These are phyloP conservation scores for Diachasmimorpha longicaudata DNA, from an alignment of 1,140 invertebrate genomes.

Conservation along the genomic window DNA sequence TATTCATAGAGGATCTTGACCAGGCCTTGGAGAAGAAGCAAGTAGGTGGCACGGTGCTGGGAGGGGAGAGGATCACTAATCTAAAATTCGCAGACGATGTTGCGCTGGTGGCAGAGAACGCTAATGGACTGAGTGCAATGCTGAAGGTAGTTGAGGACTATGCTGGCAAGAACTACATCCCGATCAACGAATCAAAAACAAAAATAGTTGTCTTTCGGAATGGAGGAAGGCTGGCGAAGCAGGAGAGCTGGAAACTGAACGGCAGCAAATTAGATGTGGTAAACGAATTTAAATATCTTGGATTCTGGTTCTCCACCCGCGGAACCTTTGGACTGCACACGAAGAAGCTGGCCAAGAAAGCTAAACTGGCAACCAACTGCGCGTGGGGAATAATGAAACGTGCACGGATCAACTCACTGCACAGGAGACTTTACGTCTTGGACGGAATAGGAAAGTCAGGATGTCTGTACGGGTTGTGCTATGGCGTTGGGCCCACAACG, in stretches of 20 bases:
- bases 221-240: neutral
- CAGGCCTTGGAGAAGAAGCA: neutral
- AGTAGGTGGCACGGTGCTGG: slow-evolving; percentile 12
- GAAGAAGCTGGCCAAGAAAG: no score
- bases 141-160: neutral
- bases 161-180: neutral
- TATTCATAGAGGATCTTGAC: slow-evolving; percentile 20
- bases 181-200: slow-evolving; percentile 14
- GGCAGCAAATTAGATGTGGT: no score
- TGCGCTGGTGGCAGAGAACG: neutral
- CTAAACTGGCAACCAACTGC: no score
- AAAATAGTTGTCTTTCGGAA: neutral
- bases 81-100: neutral
- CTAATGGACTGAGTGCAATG: slow-evolving; percentile 3
- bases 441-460: no score
- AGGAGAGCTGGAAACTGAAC: neutral
- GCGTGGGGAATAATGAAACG: no score
- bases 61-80: neutral
- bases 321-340: no score
- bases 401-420: neutral
- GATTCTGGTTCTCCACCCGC: no score
- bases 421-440: no score
- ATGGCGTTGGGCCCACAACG: no score
- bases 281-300: no score
- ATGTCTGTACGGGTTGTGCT: no score